Base-by-base conservation (phyloP, 2,888 invertebrate genomes). In the Eristalis pertinax region DNA sequence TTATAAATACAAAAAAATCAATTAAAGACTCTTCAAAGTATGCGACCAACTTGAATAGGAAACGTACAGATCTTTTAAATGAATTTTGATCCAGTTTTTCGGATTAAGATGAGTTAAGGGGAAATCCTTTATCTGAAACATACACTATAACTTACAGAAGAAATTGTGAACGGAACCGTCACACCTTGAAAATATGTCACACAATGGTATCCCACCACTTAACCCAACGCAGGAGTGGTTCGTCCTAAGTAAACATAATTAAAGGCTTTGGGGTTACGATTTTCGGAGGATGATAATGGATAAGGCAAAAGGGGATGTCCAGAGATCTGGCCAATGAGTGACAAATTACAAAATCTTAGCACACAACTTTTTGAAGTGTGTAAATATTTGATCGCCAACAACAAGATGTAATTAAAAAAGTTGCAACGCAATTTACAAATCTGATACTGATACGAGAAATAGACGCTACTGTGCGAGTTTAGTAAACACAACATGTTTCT, bases 381-480 rank as follows among this genome's bases (percentile, higher is more conserved):
- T 19, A 50, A 50, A 50, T 19, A 50, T n/a, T n/a, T 2, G 8
- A 50, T 19, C 10, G 2, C 19, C 1, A 19, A 50, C 3, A 50
- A 19, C 5, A 19, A 50, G 19, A 50, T 8, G 1, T 8, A 60
- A 15, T 60, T 24, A 60, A 60, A 58, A 58, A 5, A 56, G 22
- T 32, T 56, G 43, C 26, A 11, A 15, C 22, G 10, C 15, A 24
- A 43, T 60, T n/a, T n/a, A 65, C 19, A 19, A 19, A 8, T 35
- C 11, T 10, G 8, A 7, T 35, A 19, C 8, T 35, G 63, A 29
- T 2, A 63, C 22, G 19, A 38, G 22, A 38, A 35, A 50, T 4
- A 35, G 77, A 50, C 69, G 77, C 69, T 64, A 77, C 77, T 79
- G 78, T 70, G 10, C 38, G 26, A 13, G 26, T 15, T 15, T 26